Evolutionary conservation across 2,797 vertebrate species (phyloP), one percentile per base, ranked within the genome.

Genomic region (Anabacerthia variegaticeps): DNA sequence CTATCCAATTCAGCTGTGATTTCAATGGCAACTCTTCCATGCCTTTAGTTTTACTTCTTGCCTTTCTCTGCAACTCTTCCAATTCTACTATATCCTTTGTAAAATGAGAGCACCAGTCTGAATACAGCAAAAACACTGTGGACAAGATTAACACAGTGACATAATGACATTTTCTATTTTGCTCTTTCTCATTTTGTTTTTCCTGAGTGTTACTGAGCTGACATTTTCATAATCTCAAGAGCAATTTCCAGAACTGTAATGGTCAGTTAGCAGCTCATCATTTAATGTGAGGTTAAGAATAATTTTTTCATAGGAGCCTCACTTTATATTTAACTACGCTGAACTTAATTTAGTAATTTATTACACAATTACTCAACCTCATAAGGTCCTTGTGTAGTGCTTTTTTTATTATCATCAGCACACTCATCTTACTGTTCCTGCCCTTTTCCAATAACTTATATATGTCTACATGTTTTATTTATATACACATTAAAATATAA

Each of bases 201-300:
- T 89, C 82, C 75, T 55, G 41, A 89, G 51, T 56, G 27, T 55
- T 76, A 69, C 32, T 43, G 51, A 91, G 74, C 43, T 95, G 88
- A 85, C 61, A 76, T 89, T 94, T 92, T 89, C 82, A 83, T 69
- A 88, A 88, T 74, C 82, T 89, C 61, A 86, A 75, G 30, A 77
- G 55, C 76, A 92, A 83, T 92, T 86, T 95, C 74, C 62, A 28
- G 32, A 94, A 88, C 21, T 71, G 34, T 49, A 94, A 90, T 9
- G 88, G 86, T 80, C 90, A 93, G 59, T 85, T 96, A 92, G 85
- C 48, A 92, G 59, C n/a, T 89, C 71, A 82, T 73, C 9, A 43
- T 79, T 87, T 92, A 81, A 71, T 43, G n/a, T 39, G 67, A 87
- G 46, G 51, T 79, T 87, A 85, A 37, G 44, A 85, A 69, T 87